Base-by-base conservation (phyloP, 2,888 invertebrate species). In the Ornithoptera priamus region DNA sequence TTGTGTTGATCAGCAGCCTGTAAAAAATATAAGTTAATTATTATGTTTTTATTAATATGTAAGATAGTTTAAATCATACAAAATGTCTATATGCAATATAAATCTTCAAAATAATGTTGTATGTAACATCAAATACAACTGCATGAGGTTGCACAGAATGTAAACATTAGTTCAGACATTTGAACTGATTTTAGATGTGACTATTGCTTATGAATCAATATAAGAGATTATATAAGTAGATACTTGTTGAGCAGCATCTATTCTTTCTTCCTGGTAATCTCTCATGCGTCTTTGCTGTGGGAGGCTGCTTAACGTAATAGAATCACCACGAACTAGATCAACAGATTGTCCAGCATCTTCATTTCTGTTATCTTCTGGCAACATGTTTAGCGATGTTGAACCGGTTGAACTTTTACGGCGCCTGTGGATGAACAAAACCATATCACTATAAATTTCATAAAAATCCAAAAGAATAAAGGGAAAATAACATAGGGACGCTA, bases 401-500 rank as follows among this genome's bases (percentile, higher is more conserved):
- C 87, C 88, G 0, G 85, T 85, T 1, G 91, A 90, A 71, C 89
- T 90, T 77, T 85, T 87, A 73, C 90, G 85, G 68, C 90, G 93
- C 75, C 94, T 85, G 82, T 83, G 78, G 22, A 7, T 22, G 18
- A 53, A n/a, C 7, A n/a, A 53, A 53, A 53, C n/a, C 53, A n/a
- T 46, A 15, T 15, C 15, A 53, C 2, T n/a, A 53, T n/a, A n/a
- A 6, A 53, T 4, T 53, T n/a, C n/a, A 58, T 58, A 58, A 24
- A 10, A 12, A 24, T 22, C 7, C 20, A n/a, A n/a, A n/a, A 56
- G 15, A 46, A 12, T 12, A 15, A 46, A 15, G 18, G 2, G 18
- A 53, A 53, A 15, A 50, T n/a, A 4, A n/a, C 53, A 53, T 18
- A 46, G 15, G 53, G 6, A n/a, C 18, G 8, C 53, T 0, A 12